A percentile compares a stretch with the other conserved stretches of the same genome.
Evolutionary conservation across 2,113 vertebrate species (phyloP).

Genomic region (Vulpes vulpes): DNA sequence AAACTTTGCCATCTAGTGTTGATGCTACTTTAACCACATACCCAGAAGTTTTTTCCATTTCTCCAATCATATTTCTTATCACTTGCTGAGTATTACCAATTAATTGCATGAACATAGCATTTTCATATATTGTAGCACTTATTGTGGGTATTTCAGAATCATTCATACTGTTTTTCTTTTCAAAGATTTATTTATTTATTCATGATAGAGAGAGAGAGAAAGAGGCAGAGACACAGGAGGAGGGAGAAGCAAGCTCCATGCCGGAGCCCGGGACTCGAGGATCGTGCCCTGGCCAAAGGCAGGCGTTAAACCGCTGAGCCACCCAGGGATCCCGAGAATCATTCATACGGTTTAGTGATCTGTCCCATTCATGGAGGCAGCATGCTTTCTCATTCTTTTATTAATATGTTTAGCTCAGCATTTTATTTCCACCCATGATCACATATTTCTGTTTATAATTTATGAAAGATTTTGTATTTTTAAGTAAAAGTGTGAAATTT

Average conservation of each 20-base stretch:
- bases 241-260: too few species aligned
- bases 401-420: background rate
- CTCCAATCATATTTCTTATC: background rate
- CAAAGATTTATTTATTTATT: too few species aligned
- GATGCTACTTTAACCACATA: background rate
- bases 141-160: background rate
- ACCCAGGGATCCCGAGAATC: background rate
- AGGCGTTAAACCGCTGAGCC: too few species aligned
- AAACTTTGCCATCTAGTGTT: background rate
- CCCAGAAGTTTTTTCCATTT: background rate
- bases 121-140: background rate
- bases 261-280: too few species aligned
- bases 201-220: too few species aligned
- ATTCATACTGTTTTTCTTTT: background rate
- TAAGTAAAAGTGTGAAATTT: background rate
- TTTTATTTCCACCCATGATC: conserved; percentile 6
- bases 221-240: too few species aligned
- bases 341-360: conserved; percentile 9
- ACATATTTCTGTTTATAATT: background rate
- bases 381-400: background rate
- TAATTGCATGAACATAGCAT: background rate
- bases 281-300: too few species aligned
- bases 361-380: background rate
- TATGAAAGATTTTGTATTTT: background rate
- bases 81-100: background rate